phyloP scores from a whole-genome alignment of 92 coral and sea anemone species.

The Scolanthus callimorphus region DNA sequence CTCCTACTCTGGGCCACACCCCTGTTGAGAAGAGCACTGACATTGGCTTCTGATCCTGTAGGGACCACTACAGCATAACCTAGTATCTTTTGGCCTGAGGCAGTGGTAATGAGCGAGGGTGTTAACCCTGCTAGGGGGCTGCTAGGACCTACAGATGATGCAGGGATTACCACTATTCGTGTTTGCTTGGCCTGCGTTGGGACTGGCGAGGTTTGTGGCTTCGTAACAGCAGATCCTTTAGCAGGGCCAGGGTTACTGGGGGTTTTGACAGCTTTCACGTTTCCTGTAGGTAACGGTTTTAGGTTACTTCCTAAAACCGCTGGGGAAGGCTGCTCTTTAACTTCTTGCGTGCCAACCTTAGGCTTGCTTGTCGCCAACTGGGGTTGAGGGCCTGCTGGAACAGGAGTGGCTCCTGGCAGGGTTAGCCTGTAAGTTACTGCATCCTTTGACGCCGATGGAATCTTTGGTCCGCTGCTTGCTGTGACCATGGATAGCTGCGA shows the following conservation, averaged over 20 bases:
- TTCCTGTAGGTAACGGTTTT: not conserved
- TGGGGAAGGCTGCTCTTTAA: not conserved
- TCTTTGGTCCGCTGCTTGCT: not conserved
- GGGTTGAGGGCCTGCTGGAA: no score
- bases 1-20: not conserved
- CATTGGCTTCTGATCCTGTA: constrained; percentile 8
- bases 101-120: constrained; percentile 17
- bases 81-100: constrained; percentile 16
- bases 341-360: not conserved
- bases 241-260: not conserved
- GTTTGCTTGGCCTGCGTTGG: constrained; percentile 16
- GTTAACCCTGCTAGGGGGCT: constrained; percentile 31
- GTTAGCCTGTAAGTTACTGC: not conserved
- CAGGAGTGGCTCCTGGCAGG: not conserved
- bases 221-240: not conserved
- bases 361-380: not conserved
- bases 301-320: not conserved
- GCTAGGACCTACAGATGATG: constrained; percentile 29
- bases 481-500: not conserved
- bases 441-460: not conserved
- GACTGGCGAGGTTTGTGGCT: not conserved
- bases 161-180: constrained; percentile 27
- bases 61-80: constrained; percentile 43
- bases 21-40: constrained; percentile 19
- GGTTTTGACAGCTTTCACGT: not conserved